Evolutionary conservation across 2,888 invertebrate species (phyloP).

Genomic region (Dorcus parallelipipedus): DNA sequence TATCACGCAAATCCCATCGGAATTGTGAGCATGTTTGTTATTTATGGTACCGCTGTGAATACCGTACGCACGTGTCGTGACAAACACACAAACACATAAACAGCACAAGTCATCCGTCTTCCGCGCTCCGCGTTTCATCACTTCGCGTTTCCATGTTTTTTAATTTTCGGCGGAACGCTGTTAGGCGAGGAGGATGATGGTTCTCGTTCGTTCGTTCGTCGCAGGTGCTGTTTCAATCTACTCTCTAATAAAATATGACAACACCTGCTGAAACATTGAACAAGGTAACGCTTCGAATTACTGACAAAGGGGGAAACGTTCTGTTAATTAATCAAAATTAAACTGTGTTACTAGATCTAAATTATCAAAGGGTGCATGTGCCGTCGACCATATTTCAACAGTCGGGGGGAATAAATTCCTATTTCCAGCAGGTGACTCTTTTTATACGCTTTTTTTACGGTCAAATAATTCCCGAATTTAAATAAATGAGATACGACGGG

Average conservation of each 20-base stretch:
- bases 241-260: slow-evolving; percentile 24
- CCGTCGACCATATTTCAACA: background rate
- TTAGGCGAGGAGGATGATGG: slow-evolving; percentile 2
- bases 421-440: too few species aligned
- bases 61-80: slow-evolving; percentile 31
- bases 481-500: too few species aligned
- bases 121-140: slow-evolving; percentile 6
- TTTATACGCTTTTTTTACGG: too few species aligned
- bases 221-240: slow-evolving; percentile 20
- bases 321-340: slow-evolving; percentile 23
- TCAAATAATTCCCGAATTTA: too few species aligned
- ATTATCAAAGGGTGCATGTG: background rate
- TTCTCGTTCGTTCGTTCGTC: slow-evolving; percentile 13
- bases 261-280: slow-evolving; percentile 19
- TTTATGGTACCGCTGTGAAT: slow-evolving; percentile 41
- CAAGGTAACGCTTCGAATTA: slow-evolving; percentile 14
- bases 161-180: background rate
- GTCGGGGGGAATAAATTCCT: too few species aligned
- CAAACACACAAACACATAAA: slow-evolving; percentile 15
- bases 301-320: slow-evolving; percentile 19
- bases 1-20: slow-evolving; percentile 43
- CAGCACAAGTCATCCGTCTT: slow-evolving; percentile 3
- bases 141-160: slow-evolving; percentile 7
- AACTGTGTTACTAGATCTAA: slow-evolving; percentile 2
- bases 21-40: slow-evolving; percentile 40